Percentiles rank a stretch among this genome's conserved stretches.
Evolutionary conservation across 2,888 invertebrate genomes (phyloP).

Genomic region (Protodeltote pygarga): DNA sequence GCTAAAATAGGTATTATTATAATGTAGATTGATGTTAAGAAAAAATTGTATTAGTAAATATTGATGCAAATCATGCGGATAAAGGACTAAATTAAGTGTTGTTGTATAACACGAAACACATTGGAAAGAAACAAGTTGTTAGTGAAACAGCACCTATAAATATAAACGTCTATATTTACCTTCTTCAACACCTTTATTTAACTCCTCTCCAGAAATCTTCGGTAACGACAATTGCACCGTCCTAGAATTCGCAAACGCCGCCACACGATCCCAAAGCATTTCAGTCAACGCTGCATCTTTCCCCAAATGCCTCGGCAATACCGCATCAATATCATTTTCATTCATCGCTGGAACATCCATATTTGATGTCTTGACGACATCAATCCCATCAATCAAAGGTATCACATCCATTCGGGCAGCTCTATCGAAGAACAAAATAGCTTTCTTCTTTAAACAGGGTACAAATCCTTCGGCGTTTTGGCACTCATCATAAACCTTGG

Average conservation of each 20-base stretch:
- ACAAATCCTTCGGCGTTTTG: conserved; percentile 89
- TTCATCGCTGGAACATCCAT: conserved; percentile 80
- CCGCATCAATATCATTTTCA: conserved; percentile 90
- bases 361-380: conserved; percentile 87
- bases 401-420: conserved; percentile 90
- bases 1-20: too few relatives aligned
- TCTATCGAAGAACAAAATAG: conserved; percentile 92
- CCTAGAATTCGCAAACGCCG: conserved; percentile 91
- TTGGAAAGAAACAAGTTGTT: not conserved
- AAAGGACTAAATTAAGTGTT: too few relatives aligned
- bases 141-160: not conserved
- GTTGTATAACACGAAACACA: not conserved
- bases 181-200: conserved; percentile 91
- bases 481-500: conserved; percentile 93
- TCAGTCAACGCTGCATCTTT: conserved; percentile 90
- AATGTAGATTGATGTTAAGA: too few relatives aligned
- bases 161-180: conserved; percentile 86
- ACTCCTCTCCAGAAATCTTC: conserved; percentile 89
- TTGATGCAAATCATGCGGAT: too few relatives aligned
- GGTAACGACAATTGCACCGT: conserved; percentile 92
- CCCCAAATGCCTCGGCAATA: conserved; percentile 89
- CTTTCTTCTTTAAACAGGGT: conserved; percentile 93
- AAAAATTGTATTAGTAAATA: too few relatives aligned
- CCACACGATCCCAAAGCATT: conserved; percentile 90
- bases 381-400: conserved; percentile 88